These are phyloP conservation scores for Altica lythri DNA, from an alignment of 2,888 invertebrate species.

Conservation along the genomic window DNA sequence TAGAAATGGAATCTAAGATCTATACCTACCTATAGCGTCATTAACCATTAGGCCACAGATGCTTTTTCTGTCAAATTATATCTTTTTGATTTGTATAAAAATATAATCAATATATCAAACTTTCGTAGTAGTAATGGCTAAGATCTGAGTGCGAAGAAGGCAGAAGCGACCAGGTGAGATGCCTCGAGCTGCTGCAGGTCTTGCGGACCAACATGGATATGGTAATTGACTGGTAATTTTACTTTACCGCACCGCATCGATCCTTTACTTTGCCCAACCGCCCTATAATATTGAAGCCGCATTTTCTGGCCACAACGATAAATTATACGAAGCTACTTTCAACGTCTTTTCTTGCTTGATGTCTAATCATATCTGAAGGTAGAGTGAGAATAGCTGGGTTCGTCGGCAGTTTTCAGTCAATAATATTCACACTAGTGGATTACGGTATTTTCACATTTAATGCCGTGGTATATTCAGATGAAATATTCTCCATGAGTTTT, in stretches of 20 bases:
- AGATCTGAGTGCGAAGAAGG: slow-evolving; percentile 8
- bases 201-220: slow-evolving; percentile 45
- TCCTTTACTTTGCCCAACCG: slow-evolving; percentile 47
- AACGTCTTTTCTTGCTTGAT: slow-evolving; percentile 18
- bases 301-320: slow-evolving; percentile 34
- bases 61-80: no score
- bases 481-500: no score
- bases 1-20: no score
- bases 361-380: slow-evolving; percentile 22
- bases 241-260: slow-evolving; percentile 36
- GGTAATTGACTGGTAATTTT: slow-evolving; percentile 54
- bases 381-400: slow-evolving; percentile 21
- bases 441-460: slow-evolving; percentile 7
- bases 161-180: slow-evolving; percentile 40
- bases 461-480: no score
- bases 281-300: slow-evolving; percentile 55
- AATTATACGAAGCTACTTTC: slow-evolving; percentile 31
- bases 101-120: no score
- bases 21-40: no score
- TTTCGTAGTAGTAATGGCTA: no score
- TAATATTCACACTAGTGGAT: slow-evolving; percentile 16
- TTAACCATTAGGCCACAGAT: no score
- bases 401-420: slow-evolving; percentile 15
- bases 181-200: slow-evolving; percentile 33
- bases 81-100: no score